Evolutionary conservation across 2,797 vertebrate genomes (phyloP), one percentile per base, ranked within the genome.

Genomic region (Prionace glauca): DNA sequence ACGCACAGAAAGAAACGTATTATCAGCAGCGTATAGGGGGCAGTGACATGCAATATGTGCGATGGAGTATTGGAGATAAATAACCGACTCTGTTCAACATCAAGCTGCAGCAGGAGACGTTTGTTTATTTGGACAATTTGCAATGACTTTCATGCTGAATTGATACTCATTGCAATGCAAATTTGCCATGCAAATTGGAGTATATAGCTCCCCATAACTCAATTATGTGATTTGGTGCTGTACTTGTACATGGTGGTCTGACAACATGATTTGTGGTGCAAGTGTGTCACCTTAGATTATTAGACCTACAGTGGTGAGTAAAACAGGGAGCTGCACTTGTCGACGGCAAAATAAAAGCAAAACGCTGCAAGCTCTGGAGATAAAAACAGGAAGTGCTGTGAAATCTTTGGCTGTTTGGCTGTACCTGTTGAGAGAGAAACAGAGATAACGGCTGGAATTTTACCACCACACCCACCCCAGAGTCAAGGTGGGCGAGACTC

Each of bases 121-220:
- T 92, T 77, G 72, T 36, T 60, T 67, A 67, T 67, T 41, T 36
- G n/a, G 20, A 20, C 32, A n/a, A 92, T 92, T 92, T 92, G 62
- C 16, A 16, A 92, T 92, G 62, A 92, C 36, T 92, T 67, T 69
- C 62, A 92, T 92, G 32, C 90, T 67, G 62, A 18, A 67, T 67
- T 92, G 90, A 92, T 92, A n/a, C 90, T 67, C 32, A 92, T 92
- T 67, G 7, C 8, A 92, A 92, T 92, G 90, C 22, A 92, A 92
- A 67, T 67, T 67, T 20, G 8, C 32, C 18, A 69, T 67, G 65
- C 41, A 67, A 92, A 67, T 92, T 69, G 62, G 20, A 92, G 65
- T 22, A 26, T 41, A 67, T 22, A 62, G 14, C 88, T 91, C n/a
- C 62, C 88, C 60, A 65, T 11, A 88, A 29, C 50, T 88, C 56